Conservation (phyloP, 2,888 invertebrate genomes). For the Synanthedon andrenaeformis region DNA sequence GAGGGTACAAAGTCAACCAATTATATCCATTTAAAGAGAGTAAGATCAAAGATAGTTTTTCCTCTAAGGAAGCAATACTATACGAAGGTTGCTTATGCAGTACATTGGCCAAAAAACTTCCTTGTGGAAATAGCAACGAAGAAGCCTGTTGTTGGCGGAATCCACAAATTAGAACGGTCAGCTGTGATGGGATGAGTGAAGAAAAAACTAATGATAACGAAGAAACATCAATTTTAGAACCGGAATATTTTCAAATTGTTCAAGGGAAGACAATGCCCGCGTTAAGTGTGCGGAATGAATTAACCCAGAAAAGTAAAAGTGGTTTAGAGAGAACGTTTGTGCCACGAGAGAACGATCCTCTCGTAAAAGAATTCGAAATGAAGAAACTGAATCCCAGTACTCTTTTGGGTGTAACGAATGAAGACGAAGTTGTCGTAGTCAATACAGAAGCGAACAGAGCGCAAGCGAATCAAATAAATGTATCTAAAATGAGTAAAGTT, state of each 20-base stretch:
- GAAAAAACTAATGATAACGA: not conserved
- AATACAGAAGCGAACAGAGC: not conserved
- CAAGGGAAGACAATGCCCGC: not conserved
- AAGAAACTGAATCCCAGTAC: not conserved
- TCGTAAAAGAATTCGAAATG: not conserved
- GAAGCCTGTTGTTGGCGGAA: constrained; percentile 25
- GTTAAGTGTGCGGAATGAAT: too few relatives aligned
- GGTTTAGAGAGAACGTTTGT: not conserved
- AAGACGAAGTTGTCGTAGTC: not conserved
- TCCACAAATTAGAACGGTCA: constrained; percentile 19
- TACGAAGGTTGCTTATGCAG: constrained; percentile 29
- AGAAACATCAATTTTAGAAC: not conserved
- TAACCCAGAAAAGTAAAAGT: too few relatives aligned
- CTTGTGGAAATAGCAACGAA: constrained; percentile 13
- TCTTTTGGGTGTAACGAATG: not conserved
- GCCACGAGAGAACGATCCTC: not conserved
- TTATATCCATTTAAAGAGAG: constrained; percentile 22
- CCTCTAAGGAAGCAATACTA: not conserved
- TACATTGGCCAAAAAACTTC: constrained; percentile 25
- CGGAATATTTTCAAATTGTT: not conserved
- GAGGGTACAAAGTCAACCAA: constrained; percentile 8
- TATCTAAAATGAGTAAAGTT: not conserved
- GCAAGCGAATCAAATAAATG: not conserved
- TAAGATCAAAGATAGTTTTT: constrained; percentile 5
- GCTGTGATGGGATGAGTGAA: constrained; percentile 25